Conservation (phyloP, 1,140 invertebrate genomes). For the Aphidius ervi region DNA sequence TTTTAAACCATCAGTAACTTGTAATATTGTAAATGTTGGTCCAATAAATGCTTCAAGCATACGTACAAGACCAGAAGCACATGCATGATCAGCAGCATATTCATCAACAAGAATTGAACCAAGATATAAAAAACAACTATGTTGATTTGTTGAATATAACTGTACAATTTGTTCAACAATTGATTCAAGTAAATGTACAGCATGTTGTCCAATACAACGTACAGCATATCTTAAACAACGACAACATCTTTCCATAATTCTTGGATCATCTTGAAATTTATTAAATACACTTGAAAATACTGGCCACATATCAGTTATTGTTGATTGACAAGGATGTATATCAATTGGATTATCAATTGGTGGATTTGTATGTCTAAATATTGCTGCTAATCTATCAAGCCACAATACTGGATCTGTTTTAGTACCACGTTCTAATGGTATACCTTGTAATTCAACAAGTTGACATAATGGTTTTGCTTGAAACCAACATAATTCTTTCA, state of each 20-base stretch:
- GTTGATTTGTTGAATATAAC: slow-evolving; percentile 78
- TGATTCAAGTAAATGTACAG: slow-evolving; percentile 70
- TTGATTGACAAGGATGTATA: slow-evolving; percentile 76
- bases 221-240: slow-evolving; percentile 85
- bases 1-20: slow-evolving; percentile 70
- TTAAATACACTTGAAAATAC: slow-evolving; percentile 73
- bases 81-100: slow-evolving; percentile 70
- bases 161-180: slow-evolving; percentile 82
- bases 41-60: slow-evolving; percentile 86
- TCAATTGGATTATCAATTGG: slow-evolving; percentile 57
- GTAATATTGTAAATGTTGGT: slow-evolving; percentile 78
- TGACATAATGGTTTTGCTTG: slow-evolving; percentile 67
- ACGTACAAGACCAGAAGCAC: slow-evolving; percentile 69
- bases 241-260: slow-evolving; percentile 89
- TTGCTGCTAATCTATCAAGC: slow-evolving; percentile 86
- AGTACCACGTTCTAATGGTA: slow-evolving; percentile 44
- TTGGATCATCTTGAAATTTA: slow-evolving; percentile 75
- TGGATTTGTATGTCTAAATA: slow-evolving; percentile 78
- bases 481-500: slow-evolving; percentile 75
- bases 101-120: slow-evolving; percentile 95
- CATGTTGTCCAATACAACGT: slow-evolving; percentile 78
- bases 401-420: slow-evolving; percentile 83
- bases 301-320: slow-evolving; percentile 81
- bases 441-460: slow-evolving; percentile 53
- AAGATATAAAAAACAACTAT: slow-evolving; percentile 94